Conservation (phyloP, 2,888 invertebrate genomes). For the Ornithoptera alexandrae region DNA sequence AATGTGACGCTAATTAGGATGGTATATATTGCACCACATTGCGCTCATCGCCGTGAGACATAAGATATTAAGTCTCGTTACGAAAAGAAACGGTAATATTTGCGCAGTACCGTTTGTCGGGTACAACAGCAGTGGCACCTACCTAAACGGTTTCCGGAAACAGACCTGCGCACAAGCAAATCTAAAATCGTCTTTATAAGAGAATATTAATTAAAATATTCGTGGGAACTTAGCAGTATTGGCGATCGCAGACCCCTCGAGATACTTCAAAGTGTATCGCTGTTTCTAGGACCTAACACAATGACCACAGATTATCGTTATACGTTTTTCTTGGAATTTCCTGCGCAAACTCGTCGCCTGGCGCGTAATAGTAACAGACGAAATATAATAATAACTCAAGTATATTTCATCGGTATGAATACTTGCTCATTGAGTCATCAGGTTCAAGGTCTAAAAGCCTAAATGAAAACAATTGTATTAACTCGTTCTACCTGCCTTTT, state of each 20-base stretch:
- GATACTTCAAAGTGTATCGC: constrained; percentile 32
- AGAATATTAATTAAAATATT: neutral
- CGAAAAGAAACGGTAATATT: too few relatives aligned
- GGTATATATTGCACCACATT: too few relatives aligned
- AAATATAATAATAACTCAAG: neutral
- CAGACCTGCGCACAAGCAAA: too few relatives aligned
- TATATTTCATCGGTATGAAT: neutral
- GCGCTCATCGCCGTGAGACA: too few relatives aligned
- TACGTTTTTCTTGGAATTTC: constrained; percentile 40
- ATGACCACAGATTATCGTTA: constrained; percentile 34
- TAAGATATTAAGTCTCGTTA: too few relatives aligned
- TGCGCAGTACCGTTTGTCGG: too few relatives aligned
- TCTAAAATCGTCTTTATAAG: neutral
- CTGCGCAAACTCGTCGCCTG: constrained; percentile 10
- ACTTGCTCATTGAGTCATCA: constrained; percentile 1
- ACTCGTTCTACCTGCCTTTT: neutral
- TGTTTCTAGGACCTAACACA: constrained; percentile 35
- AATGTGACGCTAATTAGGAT: too few relatives aligned
- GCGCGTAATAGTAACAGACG: constrained; percentile 8
- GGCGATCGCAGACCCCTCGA: constrained; percentile 15
- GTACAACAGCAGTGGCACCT: too few relatives aligned
- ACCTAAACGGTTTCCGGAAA: too few relatives aligned
- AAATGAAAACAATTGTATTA: neutral
- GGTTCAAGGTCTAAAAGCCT: neutral
- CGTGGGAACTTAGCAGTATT: constrained; percentile 19